Percentiles rank a stretch among this genome's conserved stretches.
Evolutionary conservation across 2,113 vertebrate species (phyloP).

Genomic region (Melierax canorus): DNA sequence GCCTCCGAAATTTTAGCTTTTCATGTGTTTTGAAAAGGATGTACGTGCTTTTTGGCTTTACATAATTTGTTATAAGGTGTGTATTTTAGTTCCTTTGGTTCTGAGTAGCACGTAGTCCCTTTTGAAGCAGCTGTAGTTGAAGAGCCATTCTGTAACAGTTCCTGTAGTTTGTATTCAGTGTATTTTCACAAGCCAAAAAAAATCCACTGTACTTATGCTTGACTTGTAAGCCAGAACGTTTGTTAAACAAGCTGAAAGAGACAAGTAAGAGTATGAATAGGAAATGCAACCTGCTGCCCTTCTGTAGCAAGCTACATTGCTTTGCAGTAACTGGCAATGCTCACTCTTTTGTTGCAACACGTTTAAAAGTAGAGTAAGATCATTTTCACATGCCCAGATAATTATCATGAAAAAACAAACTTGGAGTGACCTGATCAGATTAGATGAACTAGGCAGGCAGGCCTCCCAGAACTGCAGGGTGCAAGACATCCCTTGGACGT

Average conservation of each 20-base stretch:
- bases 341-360: neutral
- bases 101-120: neutral
- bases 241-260: neutral
- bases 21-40: neutral
- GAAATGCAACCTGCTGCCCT: neutral
- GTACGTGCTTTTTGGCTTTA: accelerated
- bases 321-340: neutral
- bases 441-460: neutral
- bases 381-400: neutral
- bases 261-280: neutral
- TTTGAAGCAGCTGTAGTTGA: neutral
- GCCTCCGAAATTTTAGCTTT: neutral
- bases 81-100: neutral
- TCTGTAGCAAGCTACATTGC: neutral
- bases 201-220: neutral
- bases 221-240: neutral
- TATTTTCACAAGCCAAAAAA: neutral
- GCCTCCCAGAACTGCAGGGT: neutral
- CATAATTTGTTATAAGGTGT: neutral
- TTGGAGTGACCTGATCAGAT: neutral
- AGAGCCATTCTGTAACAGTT: neutral
- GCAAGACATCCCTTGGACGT: neutral
- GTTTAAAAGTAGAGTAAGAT: neutral
- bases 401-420: neutral
- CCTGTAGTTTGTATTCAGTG: neutral